phyloP scores from a whole-genome alignment of 2,113 vertebrate genomes.

The Heterotilapia buettikoferi region DNA sequence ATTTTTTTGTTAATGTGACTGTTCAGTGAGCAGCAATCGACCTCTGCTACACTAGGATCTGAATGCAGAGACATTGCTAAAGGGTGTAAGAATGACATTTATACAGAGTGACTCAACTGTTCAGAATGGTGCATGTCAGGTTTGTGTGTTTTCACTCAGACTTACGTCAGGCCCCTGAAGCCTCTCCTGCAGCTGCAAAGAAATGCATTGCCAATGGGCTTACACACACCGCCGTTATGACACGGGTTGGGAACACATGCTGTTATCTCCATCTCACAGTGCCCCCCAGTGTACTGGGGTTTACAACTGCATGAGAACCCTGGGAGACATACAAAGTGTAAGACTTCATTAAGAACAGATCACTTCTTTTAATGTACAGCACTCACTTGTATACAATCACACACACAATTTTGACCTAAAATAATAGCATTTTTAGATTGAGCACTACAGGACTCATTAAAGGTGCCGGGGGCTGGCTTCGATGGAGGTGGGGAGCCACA shows the following conservation, averaged over 20 bases:
- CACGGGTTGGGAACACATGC: conserved; percentile 94
- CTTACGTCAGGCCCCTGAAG: conserved; percentile 90
- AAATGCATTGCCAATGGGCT: conserved; percentile 87
- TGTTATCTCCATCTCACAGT: conserved; percentile 91
- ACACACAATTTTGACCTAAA: not conserved
- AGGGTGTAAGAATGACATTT: not conserved
- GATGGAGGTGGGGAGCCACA: not conserved
- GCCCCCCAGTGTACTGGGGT: conserved; percentile 86
- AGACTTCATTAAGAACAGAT: not conserved
- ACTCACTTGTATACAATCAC: not conserved
- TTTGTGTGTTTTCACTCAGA: not conserved
- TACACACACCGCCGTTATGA: conserved; percentile 85
- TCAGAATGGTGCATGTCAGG: not conserved
- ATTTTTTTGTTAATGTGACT: not conserved
- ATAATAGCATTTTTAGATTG: not conserved
- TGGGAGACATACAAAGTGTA: conserved; percentile 32
- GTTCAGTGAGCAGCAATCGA: not conserved
- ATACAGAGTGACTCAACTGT: not conserved
- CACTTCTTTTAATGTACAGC: not conserved
- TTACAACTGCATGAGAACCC: conserved; percentile 91
- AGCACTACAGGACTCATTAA: not conserved
- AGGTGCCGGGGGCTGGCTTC: not conserved
- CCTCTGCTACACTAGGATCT: not conserved
- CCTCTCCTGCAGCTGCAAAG: conserved; percentile 90
- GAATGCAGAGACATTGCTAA: not conserved